A percentile compares a stretch with the other conserved stretches of the same genome.
Conservation (phyloP, 2,113 vertebrate genomes). For the Gallinago paraguaiae region DNA sequence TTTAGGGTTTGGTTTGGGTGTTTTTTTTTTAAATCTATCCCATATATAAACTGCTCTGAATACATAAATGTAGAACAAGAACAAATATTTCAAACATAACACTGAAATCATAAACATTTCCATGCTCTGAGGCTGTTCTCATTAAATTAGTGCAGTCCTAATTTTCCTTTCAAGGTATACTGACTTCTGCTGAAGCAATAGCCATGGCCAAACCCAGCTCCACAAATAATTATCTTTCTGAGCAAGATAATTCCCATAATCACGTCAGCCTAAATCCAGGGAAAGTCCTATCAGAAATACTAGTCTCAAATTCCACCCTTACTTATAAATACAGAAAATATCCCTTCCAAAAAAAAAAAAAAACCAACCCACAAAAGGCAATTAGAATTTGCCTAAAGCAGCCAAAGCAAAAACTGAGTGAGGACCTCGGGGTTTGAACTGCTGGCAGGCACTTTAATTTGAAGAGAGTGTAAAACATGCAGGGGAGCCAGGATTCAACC, state of each 20-base stretch:
- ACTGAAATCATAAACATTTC: neutral
- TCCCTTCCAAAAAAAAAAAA: neutral
- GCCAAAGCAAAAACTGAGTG: neutral
- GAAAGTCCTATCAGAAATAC: neutral
- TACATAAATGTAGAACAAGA: neutral
- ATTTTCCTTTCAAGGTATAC: constrained; percentile 29
- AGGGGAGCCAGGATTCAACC: neutral
- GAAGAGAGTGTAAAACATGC: neutral
- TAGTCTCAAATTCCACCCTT: neutral
- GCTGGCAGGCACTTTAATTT: constrained; percentile 32
- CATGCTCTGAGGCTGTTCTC: constrained; percentile 37
- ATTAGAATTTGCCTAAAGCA: neutral
- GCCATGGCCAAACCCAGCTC: neutral
- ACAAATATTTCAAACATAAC: neutral
- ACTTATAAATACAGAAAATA: neutral
- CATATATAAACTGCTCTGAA: neutral
- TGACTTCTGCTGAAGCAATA: constrained; percentile 47
- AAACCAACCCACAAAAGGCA: neutral
- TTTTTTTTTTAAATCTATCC: neutral
- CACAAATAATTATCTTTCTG: neutral
- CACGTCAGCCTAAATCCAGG: accelerated
- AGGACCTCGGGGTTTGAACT: neutral
- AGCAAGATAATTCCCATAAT: neutral
- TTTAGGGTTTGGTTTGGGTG: neutral
- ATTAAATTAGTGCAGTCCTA: constrained; percentile 26